Evolutionary conservation across 30 jellyfish, hydroid and myxozoan genomes (phyloP), one percentile per base, ranked within the genome.

Genomic region (Catostylus mosaicus): DNA sequence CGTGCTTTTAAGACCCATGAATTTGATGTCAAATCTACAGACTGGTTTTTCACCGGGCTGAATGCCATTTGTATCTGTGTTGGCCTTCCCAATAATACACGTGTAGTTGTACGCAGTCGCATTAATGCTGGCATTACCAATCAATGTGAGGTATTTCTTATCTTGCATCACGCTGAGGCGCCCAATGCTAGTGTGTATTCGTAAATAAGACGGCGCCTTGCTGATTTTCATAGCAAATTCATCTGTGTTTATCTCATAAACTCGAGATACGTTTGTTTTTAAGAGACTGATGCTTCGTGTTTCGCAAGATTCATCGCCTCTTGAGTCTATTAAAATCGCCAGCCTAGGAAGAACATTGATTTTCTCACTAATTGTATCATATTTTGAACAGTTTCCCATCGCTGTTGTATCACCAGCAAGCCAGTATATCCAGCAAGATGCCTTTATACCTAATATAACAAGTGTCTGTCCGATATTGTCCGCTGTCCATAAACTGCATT

Each of bases 371-470:
- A 46, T 84, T 26, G 34, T 6, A 26, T 32, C 59, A 18, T 8
- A 20, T 31, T 24, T 35, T 32, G 75, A 62, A 54, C 94, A 84
- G 65, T 46, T 30, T 10, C 77, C 88, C 40, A 46, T 26, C 23
- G 88, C 88, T 5, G 77, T 50, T 30, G 59, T 46, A 18, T 47
- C 71, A 43, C 62, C 35, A 11, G 22, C 47, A 14, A 84, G 83
- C 94, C 94, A 84, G 38, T 75, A 60, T 0, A 84, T 66, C 94
- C 94, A 84, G 78, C 94, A 84, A 10, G 46, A 37, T 19, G 70
- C 80, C 12, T 52, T 54, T 18, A 48, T 1, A 9, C 32, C 54
- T 35, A 62, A 56, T 3, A 84, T 47, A 14, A 23, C 59, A 36
- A 84, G 36, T 11, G 94, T 34, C 43, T 46, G 83, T 34, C 94